Percentiles rank a stretch among this genome's conserved stretches.
phyloP scores from a whole-genome alignment of 2,113 vertebrate species.

The Anhinga anhinga region DNA sequence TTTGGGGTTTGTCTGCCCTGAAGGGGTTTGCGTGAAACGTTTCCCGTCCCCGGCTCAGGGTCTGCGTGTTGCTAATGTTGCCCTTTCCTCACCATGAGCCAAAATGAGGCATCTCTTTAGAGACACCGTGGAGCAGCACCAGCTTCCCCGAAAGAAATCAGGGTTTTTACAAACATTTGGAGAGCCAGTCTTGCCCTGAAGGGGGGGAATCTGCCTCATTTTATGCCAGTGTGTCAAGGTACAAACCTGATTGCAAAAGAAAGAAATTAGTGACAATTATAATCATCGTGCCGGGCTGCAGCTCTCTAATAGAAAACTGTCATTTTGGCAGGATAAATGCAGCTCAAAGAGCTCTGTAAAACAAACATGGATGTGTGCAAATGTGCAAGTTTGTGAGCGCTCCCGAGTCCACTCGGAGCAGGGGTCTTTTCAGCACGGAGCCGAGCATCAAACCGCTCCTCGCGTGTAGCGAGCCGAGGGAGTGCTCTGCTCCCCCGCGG shows the following conservation, averaged over 20 bases:
- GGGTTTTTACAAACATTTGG: rapidly evolving
- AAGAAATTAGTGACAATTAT: constrained; percentile 56
- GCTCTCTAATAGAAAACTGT: background rate
- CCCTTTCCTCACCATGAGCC: background rate
- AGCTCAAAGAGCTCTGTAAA: background rate
- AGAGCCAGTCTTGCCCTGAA: background rate
- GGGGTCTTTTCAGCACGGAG: background rate
- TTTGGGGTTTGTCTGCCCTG: background rate
- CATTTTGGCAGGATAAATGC: background rate
- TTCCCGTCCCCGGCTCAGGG: rapidly evolving
- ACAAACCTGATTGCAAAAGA: constrained; percentile 7
- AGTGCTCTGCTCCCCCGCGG: rapidly evolving
- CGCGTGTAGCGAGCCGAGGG: rapidly evolving
- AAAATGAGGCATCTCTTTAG: background rate
- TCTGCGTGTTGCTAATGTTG: rapidly evolving
- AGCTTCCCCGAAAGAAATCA: background rate
- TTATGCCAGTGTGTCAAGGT: background rate
- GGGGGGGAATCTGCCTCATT: background rate
- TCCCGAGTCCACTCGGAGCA: background rate
- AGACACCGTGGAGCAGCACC: rapidly evolving
- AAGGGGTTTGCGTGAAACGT: rapidly evolving
- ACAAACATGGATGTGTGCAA: background rate
- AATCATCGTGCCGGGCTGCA: background rate
- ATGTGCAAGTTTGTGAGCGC: rapidly evolving
- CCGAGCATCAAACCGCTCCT: background rate